These are phyloP conservation scores for Cyrtonyx montezumae DNA, from an alignment of 2,113 vertebrate species.

Conservation along the genomic window DNA sequence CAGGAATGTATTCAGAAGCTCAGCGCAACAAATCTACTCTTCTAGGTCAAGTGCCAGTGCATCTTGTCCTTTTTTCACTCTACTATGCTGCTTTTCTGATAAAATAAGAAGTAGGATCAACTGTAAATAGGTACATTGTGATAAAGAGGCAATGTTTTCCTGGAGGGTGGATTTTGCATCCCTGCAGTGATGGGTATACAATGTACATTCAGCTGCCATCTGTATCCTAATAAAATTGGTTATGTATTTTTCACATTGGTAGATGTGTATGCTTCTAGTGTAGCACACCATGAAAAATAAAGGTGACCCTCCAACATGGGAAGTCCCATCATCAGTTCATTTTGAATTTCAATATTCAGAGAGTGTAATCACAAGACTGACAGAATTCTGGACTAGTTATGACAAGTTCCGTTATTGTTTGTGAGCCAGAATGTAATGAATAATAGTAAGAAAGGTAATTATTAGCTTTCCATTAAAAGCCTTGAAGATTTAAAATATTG, in stretches of 20 bases:
- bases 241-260: no score
- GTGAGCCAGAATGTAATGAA: neutral
- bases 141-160: neutral
- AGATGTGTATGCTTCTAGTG: neutral
- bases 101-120: neutral
- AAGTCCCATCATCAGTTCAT: neutral
- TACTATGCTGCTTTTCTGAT: neutral
- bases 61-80: neutral
- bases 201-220: neutral
- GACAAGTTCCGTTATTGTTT: neutral
- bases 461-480: neutral
- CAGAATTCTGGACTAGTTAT: neutral
- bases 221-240: neutral
- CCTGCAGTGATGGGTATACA: neutral
- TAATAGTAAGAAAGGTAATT: neutral
- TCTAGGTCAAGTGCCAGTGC: neutral
- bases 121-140: neutral
- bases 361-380: neutral
- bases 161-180: neutral
- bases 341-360: neutral
- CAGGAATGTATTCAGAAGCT: neutral
- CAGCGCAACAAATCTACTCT: neutral
- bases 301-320: neutral
- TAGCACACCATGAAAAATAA: neutral
- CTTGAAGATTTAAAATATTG: neutral